Evolutionary conservation across 2,797 vertebrate genomes (phyloP), one percentile per base, ranked within the genome.

Genomic region (Gallirallus australis): DNA sequence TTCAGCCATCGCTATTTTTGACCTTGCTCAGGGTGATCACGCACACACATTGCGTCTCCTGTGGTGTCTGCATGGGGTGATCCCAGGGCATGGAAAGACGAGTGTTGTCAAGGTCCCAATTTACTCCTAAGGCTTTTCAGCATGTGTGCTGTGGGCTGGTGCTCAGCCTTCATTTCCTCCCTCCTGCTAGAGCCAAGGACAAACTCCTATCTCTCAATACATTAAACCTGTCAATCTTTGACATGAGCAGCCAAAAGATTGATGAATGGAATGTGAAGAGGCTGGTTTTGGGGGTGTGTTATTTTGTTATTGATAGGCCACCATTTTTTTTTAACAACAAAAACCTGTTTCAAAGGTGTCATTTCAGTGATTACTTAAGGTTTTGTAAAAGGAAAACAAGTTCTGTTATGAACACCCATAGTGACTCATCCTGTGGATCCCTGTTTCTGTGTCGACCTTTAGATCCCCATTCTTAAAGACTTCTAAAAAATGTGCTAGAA

Each of bases 181-280:
- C 81, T 90, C 73, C 64, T 90, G n/a, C 52, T 90, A 64, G 63
- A 93, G 77, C 88, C 83, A 92, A 96, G 94, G 89, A 94, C 92
- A 81, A 88, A 65, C 76, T 93, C 47, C 52, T 91, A 1, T 69
- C 71, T 96, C 89, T 93, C 87, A 83, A 61, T 94, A 45, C 27
- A 69, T 95, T 91, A 91, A 87, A 85, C 45, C 37, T 87, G 92
- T 92, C 93, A 87, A 75, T 92, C 94, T 91, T 86, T 95, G 94
- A 96, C 92, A 94, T 53, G 68, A 87, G 75, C 75, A 96, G n/a
- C 60, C 40, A 40, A 80, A 89, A 94, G 94, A 91, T 7, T 92
- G 94, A 96, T 94, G 89, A 90, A 89, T 70, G 48, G 86, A 93
- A 90, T 81, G 78, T 47, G 90, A 95, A 94, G 79, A 83, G 93